Evolutionary conservation across 1,140 invertebrate species (phyloP), one percentile per base, ranked within the genome.

Genomic region (Bombus sylvicola): DNA sequence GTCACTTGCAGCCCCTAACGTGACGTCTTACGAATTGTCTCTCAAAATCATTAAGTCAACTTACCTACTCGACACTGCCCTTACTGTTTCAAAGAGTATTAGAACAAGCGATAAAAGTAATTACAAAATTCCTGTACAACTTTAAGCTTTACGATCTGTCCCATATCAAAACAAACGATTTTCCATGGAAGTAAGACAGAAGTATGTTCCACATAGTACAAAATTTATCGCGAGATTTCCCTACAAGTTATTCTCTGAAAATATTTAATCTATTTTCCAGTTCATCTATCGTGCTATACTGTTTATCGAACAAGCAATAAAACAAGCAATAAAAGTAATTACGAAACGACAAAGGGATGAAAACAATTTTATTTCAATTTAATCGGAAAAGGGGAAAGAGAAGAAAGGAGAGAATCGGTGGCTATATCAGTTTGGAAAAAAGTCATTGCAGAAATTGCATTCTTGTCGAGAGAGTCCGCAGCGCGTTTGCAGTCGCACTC

Each of bases 401-500:
- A 9, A 28, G 57, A 22, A 31, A 76, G 3, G 34, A 28, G 28
- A 18, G 15, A 75, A 9, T 12, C 12, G 31, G 13, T 9, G 9
- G 12, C 5, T 22, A 34, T 41, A 53, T 39, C n/a, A 39, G 18
- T 62, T 59, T 25, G 25, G 8, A 6, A 10, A 34, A 62, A 80
- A 80, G 37, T 31, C 59, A 15, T 41, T 39, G 39, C 39, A n/a
- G 41, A 69, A 80, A 80, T 80, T 69, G 78, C 64, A 69, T 80
- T 80, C 78, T 69, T 53, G 41, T 31, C 28, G 43, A 80, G 57
- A 80, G 41, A 80, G 43, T 2, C 64, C 41, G 64, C 64, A 64
- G 78, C 78, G 43, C 78, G 43, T 80, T 80, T 37, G 78, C 78
- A 80, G 43, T 34, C 78, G 43, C 43, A 53, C 78, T 69, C 78